These are phyloP conservation scores for Euphonia xanthogaster DNA, from an alignment of 2,797 vertebrate genomes.

Conservation along the genomic window DNA sequence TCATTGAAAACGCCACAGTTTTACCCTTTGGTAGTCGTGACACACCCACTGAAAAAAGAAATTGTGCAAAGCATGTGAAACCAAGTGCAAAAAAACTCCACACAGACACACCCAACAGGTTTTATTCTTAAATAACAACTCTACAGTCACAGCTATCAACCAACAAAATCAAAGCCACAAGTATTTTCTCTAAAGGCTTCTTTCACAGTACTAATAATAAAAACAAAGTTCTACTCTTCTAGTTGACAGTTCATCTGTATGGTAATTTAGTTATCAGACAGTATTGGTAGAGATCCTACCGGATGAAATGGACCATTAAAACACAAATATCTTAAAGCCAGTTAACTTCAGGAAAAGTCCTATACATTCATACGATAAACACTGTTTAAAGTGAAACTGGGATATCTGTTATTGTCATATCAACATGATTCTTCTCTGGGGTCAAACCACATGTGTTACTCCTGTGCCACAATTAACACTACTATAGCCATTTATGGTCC, in stretches of 20 bases:
- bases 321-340: constrained; percentile 55
- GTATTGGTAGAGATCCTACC: constrained; percentile 33
- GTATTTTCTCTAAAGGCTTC: constrained; percentile 53
- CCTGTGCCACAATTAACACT: background rate
- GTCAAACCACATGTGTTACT: background rate
- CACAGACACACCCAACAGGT: constrained; percentile 47
- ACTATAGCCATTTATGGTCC: background rate
- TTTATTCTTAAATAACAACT: constrained; percentile 62
- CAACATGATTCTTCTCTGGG: background rate
- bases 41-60: constrained; percentile 62
- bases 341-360: constrained; percentile 47
- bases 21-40: constrained; percentile 68
- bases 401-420: background rate
- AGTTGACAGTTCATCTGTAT: constrained; percentile 9
- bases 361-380: constrained; percentile 57
- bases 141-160: constrained; percentile 61
- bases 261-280: constrained; percentile 20
- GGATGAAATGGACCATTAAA: constrained; percentile 29
- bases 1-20: constrained; percentile 46
- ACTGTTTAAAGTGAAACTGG: constrained; percentile 27
- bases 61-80: constrained; percentile 67
- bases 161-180: constrained; percentile 53
- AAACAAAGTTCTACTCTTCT: constrained; percentile 37
- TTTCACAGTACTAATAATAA: constrained; percentile 67
- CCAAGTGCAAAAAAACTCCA: constrained; percentile 61